These are phyloP conservation scores for Pomatostomus ruficeps DNA, from an alignment of 2,113 vertebrate genomes.

Conservation along the genomic window DNA sequence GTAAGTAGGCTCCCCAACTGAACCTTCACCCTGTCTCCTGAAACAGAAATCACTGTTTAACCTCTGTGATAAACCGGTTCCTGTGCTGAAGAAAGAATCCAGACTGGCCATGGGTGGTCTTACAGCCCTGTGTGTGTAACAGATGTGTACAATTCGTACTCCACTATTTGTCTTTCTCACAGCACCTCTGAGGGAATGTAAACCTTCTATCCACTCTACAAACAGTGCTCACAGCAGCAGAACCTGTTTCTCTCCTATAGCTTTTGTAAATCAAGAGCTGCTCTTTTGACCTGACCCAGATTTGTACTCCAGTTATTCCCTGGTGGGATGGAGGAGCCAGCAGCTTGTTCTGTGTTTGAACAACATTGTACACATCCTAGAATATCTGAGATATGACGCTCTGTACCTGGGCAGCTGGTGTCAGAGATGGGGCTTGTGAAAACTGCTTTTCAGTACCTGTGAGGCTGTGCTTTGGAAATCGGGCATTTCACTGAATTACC, in stretches of 20 bases:
- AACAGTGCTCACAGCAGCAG: background rate
- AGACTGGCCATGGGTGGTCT: background rate
- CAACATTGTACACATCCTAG: background rate
- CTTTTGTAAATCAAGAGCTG: background rate
- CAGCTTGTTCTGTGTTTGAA: background rate
- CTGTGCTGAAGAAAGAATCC: background rate
- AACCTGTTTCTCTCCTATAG: background rate
- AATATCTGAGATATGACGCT: background rate
- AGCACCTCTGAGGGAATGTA: background rate
- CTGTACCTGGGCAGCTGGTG: background rate
- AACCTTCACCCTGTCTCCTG: background rate
- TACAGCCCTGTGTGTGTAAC: background rate
- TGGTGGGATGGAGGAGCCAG: background rate
- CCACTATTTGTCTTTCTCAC: background rate
- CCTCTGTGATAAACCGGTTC: background rate
- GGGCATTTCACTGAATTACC: background rate
- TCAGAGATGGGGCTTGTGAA: background rate
- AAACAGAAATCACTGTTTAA: background rate
- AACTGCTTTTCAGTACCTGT: background rate
- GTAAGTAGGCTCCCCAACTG: background rate
- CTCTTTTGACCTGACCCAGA: background rate
- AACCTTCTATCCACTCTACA: background rate
- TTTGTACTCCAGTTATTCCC: background rate
- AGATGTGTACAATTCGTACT: rapidly evolving
- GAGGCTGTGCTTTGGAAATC: background rate